phyloP scores from a whole-genome alignment of 2,113 vertebrate species.

The Phocoena phocoena region DNA sequence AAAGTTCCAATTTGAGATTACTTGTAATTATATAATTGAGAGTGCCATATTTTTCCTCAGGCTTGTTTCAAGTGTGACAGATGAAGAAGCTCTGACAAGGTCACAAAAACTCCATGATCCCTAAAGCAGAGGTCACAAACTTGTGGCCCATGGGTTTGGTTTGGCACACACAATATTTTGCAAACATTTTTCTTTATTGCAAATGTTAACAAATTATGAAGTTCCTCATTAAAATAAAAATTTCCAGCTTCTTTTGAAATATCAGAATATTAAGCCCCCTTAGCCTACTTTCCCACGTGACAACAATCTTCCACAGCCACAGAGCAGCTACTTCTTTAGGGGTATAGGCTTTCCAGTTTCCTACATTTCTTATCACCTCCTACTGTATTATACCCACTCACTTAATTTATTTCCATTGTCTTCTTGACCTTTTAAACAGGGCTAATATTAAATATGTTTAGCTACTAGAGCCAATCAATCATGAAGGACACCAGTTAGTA shows the following conservation, averaged over 20 bases:
- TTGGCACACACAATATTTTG: background rate
- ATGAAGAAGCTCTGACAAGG: background rate
- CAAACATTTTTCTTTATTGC: background rate
- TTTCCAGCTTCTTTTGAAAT: background rate
- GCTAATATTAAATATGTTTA: background rate
- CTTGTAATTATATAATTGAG: background rate
- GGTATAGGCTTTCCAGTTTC: background rate
- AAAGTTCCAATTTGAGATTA: background rate
- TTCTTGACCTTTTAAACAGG: background rate
- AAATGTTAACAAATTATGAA: background rate
- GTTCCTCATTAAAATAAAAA: background rate
- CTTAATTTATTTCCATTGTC: background rate
- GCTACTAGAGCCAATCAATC: background rate
- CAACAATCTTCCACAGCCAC: background rate
- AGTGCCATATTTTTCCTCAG: background rate
- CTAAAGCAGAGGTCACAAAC: background rate
- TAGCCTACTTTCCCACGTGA: background rate
- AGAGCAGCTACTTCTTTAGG: background rate
- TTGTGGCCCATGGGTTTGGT: background rate
- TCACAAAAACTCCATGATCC: background rate
- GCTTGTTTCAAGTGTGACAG: background rate
- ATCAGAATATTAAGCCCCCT: background rate
- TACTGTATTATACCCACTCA: background rate
- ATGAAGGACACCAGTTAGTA: background rate
- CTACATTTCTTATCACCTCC: background rate